Conservation (phyloP, 1,140 invertebrate species). For the Drosophila virilis region DNA sequence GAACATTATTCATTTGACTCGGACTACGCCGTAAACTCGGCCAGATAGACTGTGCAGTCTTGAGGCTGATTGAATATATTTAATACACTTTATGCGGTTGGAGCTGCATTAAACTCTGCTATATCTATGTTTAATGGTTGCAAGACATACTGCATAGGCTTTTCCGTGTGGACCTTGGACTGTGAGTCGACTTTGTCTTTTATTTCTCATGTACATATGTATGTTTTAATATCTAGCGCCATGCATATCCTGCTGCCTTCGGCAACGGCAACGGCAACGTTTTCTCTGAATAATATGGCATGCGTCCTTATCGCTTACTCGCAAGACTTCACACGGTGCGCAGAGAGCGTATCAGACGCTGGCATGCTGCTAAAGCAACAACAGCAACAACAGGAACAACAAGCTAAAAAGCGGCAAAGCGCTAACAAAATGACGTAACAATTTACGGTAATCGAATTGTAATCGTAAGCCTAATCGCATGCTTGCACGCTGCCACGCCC, state of each 20-base stretch:
- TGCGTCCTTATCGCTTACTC: slow-evolving; percentile 58
- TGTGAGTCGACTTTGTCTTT: not conserved
- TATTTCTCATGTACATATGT: too few species aligned
- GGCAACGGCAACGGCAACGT: not conserved
- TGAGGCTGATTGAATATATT: too few species aligned
- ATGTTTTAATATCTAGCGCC: not conserved
- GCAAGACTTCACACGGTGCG: slow-evolving; percentile 72
- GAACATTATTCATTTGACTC: too few species aligned
- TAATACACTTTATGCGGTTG: too few species aligned
- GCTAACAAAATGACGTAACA: slow-evolving; percentile 13
- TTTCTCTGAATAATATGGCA: slow-evolving; percentile 14
- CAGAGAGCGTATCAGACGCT: slow-evolving; percentile 26
- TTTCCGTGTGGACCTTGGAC: too few species aligned
- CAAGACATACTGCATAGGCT: too few species aligned
- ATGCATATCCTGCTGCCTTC: not conserved
- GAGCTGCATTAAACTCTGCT: too few species aligned
- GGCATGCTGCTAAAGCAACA: slow-evolving; percentile 2
- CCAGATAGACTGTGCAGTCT: too few species aligned
- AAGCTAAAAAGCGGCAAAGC: slow-evolving; percentile 4
- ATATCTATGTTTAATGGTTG: too few species aligned
- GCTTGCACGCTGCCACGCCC: slow-evolving; percentile 6
- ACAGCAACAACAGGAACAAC: not conserved
- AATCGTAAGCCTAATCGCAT: slow-evolving; percentile 3
- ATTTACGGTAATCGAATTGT: slow-evolving; percentile 27
- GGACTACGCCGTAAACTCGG: too few species aligned